phyloP scores from a whole-genome alignment of 2,888 invertebrate species.

The Eupsilia transversa region DNA sequence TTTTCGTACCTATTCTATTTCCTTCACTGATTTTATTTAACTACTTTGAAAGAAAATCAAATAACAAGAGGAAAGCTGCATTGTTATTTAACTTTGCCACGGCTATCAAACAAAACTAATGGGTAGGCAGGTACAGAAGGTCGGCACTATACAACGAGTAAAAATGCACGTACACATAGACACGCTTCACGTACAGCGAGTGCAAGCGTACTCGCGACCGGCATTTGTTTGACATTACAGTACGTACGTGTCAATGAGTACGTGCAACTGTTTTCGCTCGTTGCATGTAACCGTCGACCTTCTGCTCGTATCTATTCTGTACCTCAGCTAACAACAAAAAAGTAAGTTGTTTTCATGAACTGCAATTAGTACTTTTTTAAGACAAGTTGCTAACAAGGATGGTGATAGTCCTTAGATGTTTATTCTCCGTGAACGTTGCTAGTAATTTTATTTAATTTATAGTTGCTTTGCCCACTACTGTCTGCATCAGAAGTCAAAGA shows the following conservation, averaged over 20 bases:
- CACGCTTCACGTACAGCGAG: background rate
- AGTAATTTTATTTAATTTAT: background rate
- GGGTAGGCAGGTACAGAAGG: background rate
- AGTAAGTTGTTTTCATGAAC: conserved; percentile 13
- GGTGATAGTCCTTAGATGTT: conserved; percentile 8
- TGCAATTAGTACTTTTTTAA: conserved; percentile 35
- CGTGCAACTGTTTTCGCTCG: background rate
- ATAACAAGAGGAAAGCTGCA: conserved; percentile 10
- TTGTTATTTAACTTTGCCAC: conserved; percentile 19
- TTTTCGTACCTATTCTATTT: background rate
- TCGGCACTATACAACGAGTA: too few relatives aligned
- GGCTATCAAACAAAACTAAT: conserved; percentile 2
- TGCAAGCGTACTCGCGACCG: background rate
- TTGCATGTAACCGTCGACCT: background rate
- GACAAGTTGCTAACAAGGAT: conserved; percentile 19
- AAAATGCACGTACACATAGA: background rate
- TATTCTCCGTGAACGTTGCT: conserved; percentile 9
- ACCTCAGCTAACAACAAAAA: background rate
- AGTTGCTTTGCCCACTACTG: background rate
- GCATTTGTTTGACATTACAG: background rate
- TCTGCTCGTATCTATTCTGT: background rate
- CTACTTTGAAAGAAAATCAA: background rate
- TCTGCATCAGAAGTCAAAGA: background rate
- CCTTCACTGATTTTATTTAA: background rate
- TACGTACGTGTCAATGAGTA: background rate